Conservation (phyloP, 1,140 invertebrate species). For the Microplitis demolitor region DNA sequence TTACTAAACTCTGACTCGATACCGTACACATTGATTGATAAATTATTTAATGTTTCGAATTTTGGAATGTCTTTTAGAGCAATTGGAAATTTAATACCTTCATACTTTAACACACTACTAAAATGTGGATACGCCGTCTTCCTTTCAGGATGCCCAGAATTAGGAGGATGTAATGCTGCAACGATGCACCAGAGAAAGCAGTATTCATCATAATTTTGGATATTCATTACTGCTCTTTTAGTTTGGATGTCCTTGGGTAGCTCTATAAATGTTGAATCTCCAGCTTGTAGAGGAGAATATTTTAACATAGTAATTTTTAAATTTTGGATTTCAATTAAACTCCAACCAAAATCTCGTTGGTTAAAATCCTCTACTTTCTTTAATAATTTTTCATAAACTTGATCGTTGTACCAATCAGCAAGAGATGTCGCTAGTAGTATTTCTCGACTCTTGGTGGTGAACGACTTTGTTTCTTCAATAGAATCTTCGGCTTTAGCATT, state of each 20-base stretch:
- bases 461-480: neutral
- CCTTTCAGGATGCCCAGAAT: too few species aligned
- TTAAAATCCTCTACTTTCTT: neutral
- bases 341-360: constrained; percentile 25
- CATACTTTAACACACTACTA: too few species aligned
- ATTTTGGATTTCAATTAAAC: constrained; percentile 30
- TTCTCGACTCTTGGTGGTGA: neutral
- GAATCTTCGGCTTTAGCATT: too few species aligned
- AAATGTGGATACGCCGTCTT: too few species aligned
- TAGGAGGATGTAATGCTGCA: too few species aligned
- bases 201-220: neutral
- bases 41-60: too few species aligned
- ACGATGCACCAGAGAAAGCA: neutral
- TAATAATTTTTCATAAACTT: neutral
- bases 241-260: constrained; percentile 22
- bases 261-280: constrained; percentile 24
- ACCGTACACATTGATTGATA: too few species aligned
- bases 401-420: neutral
- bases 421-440: neutral
- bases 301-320: constrained; percentile 30
- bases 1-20: too few species aligned
- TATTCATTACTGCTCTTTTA: neutral
- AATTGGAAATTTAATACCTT: too few species aligned
- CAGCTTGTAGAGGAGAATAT: constrained; percentile 41
- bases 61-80: too few species aligned